phyloP scores from a whole-genome alignment of 1,140 invertebrate species.

The Ceratina calcarata region DNA sequence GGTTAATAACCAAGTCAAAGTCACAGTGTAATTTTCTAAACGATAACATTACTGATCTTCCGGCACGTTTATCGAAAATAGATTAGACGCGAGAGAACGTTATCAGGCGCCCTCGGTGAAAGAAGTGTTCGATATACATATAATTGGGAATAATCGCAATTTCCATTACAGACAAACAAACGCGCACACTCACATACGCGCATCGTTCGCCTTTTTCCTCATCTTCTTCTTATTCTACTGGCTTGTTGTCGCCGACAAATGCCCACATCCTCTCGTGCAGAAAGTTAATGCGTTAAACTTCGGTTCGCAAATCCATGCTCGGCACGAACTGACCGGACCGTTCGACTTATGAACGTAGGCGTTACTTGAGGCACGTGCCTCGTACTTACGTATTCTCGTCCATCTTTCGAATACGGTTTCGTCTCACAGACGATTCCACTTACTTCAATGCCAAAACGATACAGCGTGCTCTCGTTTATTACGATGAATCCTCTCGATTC shows the following conservation, averaged over 20 bases:
- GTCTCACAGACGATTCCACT: slow-evolving; percentile 43
- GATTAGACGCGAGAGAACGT: neutral
- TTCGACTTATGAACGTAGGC: slow-evolving; percentile 74
- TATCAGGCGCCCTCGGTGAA: neutral
- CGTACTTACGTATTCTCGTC: slow-evolving; percentile 52
- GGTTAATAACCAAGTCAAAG: slow-evolving; percentile 9
- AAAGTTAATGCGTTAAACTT: slow-evolving; percentile 76
- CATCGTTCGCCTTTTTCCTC: neutral
- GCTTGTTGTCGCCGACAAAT: slow-evolving; percentile 67
- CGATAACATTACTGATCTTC: slow-evolving; percentile 35
- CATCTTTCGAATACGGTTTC: slow-evolving; percentile 68
- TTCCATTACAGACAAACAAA: neutral
- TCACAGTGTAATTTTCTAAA: slow-evolving; percentile 21
- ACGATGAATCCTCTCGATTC: neutral
- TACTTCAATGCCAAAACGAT: slow-evolving; percentile 52
- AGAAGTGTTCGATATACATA: neutral
- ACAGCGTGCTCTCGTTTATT: neutral
- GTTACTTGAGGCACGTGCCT: slow-evolving; percentile 74
- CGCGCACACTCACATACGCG: neutral
- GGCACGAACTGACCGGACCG: slow-evolving; percentile 55
- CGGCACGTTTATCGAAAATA: neutral
- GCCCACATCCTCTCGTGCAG: slow-evolving; percentile 73
- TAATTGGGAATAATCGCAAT: neutral
- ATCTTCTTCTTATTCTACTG: slow-evolving; percentile 8
- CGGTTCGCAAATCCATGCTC: slow-evolving; percentile 75